Evolutionary conservation across 2,797 vertebrate genomes (phyloP).

Genomic region (Neomorphus geoffroyi): DNA sequence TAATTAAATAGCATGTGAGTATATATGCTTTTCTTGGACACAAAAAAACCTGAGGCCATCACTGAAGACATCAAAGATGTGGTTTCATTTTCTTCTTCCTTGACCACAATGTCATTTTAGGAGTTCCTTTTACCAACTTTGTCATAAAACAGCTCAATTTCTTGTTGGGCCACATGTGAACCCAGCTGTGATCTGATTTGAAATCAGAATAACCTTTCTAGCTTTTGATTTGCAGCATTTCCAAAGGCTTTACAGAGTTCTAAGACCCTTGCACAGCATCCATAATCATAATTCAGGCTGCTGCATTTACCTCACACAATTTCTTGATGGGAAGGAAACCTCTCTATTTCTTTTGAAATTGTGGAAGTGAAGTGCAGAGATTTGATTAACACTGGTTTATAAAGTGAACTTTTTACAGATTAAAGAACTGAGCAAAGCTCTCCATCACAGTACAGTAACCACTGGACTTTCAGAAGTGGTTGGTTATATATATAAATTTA

Average conservation of each 20-base stretch:
- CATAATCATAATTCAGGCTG: not conserved
- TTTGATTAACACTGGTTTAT: not conserved
- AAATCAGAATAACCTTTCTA: not conserved
- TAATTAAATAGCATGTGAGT: not conserved
- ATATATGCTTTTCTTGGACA: not conserved
- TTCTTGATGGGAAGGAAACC: not conserved
- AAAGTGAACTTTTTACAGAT: not conserved
- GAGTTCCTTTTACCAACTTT: not conserved
- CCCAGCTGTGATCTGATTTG: not conserved
- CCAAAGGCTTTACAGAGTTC: not conserved
- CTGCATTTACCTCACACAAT: not conserved
- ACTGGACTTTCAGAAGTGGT: not conserved
- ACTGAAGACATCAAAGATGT: not conserved
- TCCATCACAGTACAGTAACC: not conserved
- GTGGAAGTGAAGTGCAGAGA: not conserved
- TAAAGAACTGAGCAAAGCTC: not conserved
- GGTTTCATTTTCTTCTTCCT: not conserved
- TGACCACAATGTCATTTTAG: not conserved
- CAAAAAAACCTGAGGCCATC: not conserved
- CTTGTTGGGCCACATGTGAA: no score
- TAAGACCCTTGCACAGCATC: not conserved
- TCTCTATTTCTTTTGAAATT: not conserved
- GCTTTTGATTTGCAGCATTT: not conserved
- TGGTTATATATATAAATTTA: not conserved
- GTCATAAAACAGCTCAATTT: no score